Evolutionary conservation across 1,140 invertebrate genomes (phyloP), one percentile per base, ranked within the genome.

Genomic region (Pygmarrhopalites habei): DNA sequence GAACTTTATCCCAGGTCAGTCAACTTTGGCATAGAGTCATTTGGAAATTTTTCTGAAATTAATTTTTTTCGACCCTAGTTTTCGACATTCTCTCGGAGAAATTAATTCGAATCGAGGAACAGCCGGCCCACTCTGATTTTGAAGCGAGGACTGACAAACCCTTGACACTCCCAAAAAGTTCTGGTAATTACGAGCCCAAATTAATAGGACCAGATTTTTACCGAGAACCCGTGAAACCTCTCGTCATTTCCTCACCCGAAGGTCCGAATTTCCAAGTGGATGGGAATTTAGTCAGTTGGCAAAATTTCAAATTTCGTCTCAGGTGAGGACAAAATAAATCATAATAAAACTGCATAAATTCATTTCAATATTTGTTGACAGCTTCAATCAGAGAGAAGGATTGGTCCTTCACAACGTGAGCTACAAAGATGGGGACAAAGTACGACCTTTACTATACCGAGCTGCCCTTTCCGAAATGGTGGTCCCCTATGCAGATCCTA

Each of bases 311-410:
- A 58, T 43, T 70, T 28, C 61, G 68, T 30, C 58, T 67, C 19
- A 49, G 60, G 59, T 59, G 52, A 25, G n/a, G 19, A 26, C 1
- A 14, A 43, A 56, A 44, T 62, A 23, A 14, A 29, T 30, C 21
- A 23, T 49, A 32, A 47, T 19, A 14, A 25, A 29, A 58, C n/a
- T 29, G 32, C n/a, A 29, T 12, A 19, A 41, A 12, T 32, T 4
- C 2, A 15, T 17, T 28, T n/a, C 53, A 21, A 30, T 55, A 52
- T 53, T n/a, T n/a, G n/a, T n/a, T n/a, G n/a, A n/a, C 32, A 70
- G 68, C 49, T 70, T 66, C 28, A 67, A 66, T 47, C 66, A 66
- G 17, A 60, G 68, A 1, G 65, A 64, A 56, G 68, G 68, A 19
- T 29, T 70, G 1, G 65, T 67, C 39, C 56, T 70, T 15, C 65